A percentile compares a stretch with the other conserved stretches of the same genome.
Evolutionary conservation across 1,140 invertebrate genomes (phyloP).

Genomic region (Pogonomyrmex californicus): DNA sequence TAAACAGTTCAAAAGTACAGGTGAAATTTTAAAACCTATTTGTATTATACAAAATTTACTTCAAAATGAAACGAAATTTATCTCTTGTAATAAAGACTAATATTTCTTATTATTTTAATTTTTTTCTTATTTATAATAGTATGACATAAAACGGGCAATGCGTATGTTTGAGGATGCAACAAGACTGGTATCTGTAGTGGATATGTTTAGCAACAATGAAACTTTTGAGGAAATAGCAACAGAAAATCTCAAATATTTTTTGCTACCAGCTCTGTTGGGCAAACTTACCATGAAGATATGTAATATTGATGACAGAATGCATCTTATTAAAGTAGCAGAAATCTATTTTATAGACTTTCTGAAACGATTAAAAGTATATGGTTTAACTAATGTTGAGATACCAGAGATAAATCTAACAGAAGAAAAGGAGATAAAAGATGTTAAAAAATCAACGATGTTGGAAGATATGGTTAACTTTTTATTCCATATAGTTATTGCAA

Average conservation of each 20-base stretch:
- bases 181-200: conserved; percentile 91
- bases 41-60: background rate
- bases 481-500: conserved; percentile 24
- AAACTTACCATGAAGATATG: conserved; percentile 91
- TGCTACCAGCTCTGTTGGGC: conserved; percentile 94
- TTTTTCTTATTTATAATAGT: conserved; percentile 84
- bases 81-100: background rate
- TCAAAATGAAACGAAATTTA: background rate
- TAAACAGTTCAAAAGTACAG: conserved; percentile 89
- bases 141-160: conserved; percentile 90
- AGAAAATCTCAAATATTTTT: conserved; percentile 93
- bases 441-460: conserved; percentile 78
- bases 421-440: conserved; percentile 61
- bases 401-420: conserved; percentile 80
- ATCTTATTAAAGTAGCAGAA: conserved; percentile 91
- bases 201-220: conserved; percentile 96
- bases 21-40: conserved; percentile 77
- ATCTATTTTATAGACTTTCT: conserved; percentile 96
- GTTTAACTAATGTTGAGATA: conserved; percentile 89
- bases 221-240: conserved; percentile 94
- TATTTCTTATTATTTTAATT: conserved; percentile 17
- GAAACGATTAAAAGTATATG: conserved; percentile 93
- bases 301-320: conserved; percentile 88
- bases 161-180: conserved; percentile 92
- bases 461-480: conserved; percentile 78